Percentiles rank a stretch among this genome's conserved stretches.
Evolutionary conservation across 92 coral and sea anemone species (phyloP).

Genomic region (Palythoa grandis): DNA sequence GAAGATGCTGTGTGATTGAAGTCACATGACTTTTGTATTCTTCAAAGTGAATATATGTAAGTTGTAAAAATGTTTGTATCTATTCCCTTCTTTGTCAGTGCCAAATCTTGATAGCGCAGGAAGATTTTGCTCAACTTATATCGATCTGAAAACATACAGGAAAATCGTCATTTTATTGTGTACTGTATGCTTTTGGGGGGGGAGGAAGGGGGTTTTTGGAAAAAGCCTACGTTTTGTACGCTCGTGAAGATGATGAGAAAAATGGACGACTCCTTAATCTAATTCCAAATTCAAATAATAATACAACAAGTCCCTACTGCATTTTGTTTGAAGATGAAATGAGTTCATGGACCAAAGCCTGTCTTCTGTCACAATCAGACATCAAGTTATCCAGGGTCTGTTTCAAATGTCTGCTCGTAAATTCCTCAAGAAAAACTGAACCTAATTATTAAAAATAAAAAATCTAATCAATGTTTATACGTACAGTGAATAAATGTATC

Average conservation of each 20-base stretch:
- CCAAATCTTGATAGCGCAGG: too few relatives aligned
- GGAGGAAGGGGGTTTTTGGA: too few relatives aligned
- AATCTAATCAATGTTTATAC: background rate
- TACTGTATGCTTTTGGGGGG: too few relatives aligned
- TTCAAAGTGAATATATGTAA: too few relatives aligned
- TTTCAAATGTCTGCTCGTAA: slow-evolving; percentile 78
- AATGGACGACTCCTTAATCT: background rate
- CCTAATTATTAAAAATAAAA: slow-evolving; percentile 42
- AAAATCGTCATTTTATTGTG: too few relatives aligned
- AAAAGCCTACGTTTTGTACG: too few relatives aligned
- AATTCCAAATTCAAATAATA: background rate
- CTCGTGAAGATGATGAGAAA: too few relatives aligned
- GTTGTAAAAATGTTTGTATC: background rate
- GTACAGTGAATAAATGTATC: too few relatives aligned
- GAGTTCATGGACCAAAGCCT: slow-evolving; percentile 93
- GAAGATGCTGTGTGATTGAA: background rate
- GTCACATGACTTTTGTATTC: background rate
- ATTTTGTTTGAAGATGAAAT: slow-evolving; percentile 92
- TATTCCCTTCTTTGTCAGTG: background rate
- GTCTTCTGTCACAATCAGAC: slow-evolving; percentile 94
- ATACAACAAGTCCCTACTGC: slow-evolving; percentile 61
- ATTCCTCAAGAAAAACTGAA: slow-evolving; percentile 87
- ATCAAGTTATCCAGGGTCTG: slow-evolving; percentile 86
- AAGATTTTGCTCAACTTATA: too few relatives aligned
- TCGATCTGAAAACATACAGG: too few relatives aligned